These are phyloP conservation scores for Drosophila obscura DNA, from an alignment of 1,140 invertebrate species.

Conservation along the genomic window DNA sequence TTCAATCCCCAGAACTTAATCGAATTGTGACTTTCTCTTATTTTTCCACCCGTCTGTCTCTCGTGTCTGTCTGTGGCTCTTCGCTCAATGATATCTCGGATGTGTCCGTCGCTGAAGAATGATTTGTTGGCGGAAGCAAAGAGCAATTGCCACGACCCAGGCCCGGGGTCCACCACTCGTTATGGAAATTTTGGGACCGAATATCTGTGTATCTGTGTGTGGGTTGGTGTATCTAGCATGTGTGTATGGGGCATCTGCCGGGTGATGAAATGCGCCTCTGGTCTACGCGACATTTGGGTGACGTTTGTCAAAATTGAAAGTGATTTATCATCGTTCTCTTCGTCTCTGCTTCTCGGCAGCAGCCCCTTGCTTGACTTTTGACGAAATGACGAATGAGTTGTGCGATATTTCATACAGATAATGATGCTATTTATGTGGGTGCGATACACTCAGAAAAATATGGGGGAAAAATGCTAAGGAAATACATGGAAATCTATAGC, in stretches of 20 bases:
- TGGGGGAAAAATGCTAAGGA: no score
- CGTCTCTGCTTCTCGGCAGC: not conserved
- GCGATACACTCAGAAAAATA: not conserved
- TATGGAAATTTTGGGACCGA: slow-evolving; percentile 43
- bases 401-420: slow-evolving; percentile 49
- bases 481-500: no score
- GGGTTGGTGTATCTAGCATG: slow-evolving; percentile 9
- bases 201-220: slow-evolving; percentile 8
- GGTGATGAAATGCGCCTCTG: slow-evolving; percentile 62
- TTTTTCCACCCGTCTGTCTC: slow-evolving; percentile 9
- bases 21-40: slow-evolving; percentile 45
- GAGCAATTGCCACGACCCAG: slow-evolving; percentile 38
- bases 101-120: slow-evolving; percentile 38
- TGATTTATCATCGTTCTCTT: slow-evolving; percentile 71
- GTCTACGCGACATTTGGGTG: slow-evolving; percentile 63
- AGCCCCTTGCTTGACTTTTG: slow-evolving; percentile 38
- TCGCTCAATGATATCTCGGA: slow-evolving; percentile 53
- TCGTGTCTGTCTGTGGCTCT: slow-evolving; percentile 4
- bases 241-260: not conserved
- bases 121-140: slow-evolving; percentile 54
- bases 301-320: slow-evolving; percentile 80
- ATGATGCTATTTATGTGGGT: slow-evolving; percentile 51
- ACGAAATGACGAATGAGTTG: slow-evolving; percentile 75
- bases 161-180: slow-evolving; percentile 24
- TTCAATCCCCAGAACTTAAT: slow-evolving; percentile 20